These are phyloP conservation scores for Nomada ferruginata DNA, from an alignment of 2,888 invertebrate genomes.

Conservation along the genomic window DNA sequence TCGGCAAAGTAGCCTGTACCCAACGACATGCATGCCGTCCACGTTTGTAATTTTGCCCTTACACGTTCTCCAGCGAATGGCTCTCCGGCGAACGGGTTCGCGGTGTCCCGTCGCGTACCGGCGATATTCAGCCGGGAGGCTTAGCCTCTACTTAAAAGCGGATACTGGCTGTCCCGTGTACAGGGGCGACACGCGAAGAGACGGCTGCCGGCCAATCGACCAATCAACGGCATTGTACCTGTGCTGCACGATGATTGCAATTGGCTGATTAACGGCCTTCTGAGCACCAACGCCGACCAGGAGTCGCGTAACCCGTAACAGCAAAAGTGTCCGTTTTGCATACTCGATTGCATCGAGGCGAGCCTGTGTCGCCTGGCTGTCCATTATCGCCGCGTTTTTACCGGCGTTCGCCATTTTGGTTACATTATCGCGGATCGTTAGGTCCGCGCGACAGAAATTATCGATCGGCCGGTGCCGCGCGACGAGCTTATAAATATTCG, in stretches of 20 bases:
- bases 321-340: conserved; percentile 65
- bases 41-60: conserved; percentile 19
- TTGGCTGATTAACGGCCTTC: conserved; percentile 70
- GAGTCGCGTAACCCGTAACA: conserved; percentile 58
- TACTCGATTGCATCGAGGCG: conserved; percentile 66
- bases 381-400: conserved; percentile 64
- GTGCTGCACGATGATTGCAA: conserved; percentile 61
- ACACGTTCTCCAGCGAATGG: not conserved
- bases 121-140: conserved; percentile 25
- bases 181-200: conserved; percentile 61
- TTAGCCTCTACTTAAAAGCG: conserved; percentile 29
- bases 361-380: conserved; percentile 44
- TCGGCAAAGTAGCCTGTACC: no score
- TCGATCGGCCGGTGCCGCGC: conserved; percentile 39
- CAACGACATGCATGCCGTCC: no score
- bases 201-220: conserved; percentile 52
- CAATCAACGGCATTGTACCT: conserved; percentile 64
- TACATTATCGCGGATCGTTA: conserved; percentile 62
- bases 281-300: conserved; percentile 33
- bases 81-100: conserved; percentile 7
- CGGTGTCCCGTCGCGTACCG: conserved; percentile 31
- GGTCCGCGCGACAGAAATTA: conserved; percentile 49
- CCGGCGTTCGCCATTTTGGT: conserved; percentile 65
- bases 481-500: conserved; percentile 51
- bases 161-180: conserved; percentile 42